Percentiles rank a stretch among this genome's conserved stretches.
phyloP scores from a whole-genome alignment of 2,888 invertebrate genomes.

The Baronia brevicornis region DNA sequence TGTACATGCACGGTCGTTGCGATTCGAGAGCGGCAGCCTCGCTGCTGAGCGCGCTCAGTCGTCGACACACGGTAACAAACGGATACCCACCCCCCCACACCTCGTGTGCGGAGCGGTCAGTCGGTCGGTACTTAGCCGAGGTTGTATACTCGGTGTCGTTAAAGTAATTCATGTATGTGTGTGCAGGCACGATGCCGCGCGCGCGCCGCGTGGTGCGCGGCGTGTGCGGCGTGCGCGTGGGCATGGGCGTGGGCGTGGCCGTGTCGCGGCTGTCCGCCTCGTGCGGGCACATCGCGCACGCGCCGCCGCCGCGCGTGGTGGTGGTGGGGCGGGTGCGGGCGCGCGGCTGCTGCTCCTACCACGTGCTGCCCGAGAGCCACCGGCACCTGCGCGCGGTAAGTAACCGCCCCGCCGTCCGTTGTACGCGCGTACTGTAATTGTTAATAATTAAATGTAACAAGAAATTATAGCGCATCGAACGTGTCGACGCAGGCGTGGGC shows the following conservation, averaged over 20 bases:
- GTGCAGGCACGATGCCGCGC: slow-evolving; percentile 25
- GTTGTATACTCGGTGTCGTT: too few species aligned
- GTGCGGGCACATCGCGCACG: slow-evolving; percentile 73
- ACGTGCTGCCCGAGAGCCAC: slow-evolving; percentile 10
- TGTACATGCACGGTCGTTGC: too few species aligned
- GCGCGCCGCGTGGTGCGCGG: slow-evolving; percentile 15
- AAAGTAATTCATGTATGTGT: too few species aligned
- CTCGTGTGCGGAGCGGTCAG: too few species aligned
- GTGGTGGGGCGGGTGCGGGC: slow-evolving; percentile 18
- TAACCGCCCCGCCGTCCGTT: slow-evolving; percentile 11
- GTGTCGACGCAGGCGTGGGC: too few species aligned
- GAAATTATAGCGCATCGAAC: too few species aligned
- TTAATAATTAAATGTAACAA: too few species aligned
- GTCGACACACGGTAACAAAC: too few species aligned
- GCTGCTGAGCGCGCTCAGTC: slow-evolving; percentile 4
- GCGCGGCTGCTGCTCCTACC: slow-evolving; percentile 12
- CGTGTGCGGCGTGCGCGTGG: slow-evolving; percentile 33
- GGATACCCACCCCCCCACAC: too few species aligned
- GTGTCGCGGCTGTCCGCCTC: slow-evolving; percentile 81
- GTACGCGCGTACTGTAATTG: too few species aligned
- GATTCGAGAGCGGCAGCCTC: slow-evolving; percentile 8
- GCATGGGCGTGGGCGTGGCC: slow-evolving; percentile 76
- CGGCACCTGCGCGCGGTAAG: slow-evolving; percentile 8
- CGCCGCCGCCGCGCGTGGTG: slow-evolving; percentile 33
- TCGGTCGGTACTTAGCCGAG: too few species aligned